These are phyloP conservation scores for Melanchra persicariae DNA, from an alignment of 2,888 invertebrate species.

Conservation along the genomic window DNA sequence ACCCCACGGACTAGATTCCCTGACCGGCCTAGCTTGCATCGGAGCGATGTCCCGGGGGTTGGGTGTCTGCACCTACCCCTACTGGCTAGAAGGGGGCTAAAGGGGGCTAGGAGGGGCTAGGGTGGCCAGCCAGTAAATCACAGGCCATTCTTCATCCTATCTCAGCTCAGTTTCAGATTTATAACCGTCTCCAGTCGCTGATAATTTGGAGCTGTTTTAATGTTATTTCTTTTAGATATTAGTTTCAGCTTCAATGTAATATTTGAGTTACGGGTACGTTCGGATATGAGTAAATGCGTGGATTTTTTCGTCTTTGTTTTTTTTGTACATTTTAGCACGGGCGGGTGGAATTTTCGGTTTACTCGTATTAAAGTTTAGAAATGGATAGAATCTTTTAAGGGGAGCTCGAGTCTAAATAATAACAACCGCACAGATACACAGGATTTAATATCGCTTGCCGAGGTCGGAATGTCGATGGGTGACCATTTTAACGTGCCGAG, in stretches of 20 bases:
- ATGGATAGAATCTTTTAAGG: no score
- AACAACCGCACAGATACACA: no score
- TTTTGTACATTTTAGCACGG: neutral
- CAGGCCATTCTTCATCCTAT: constrained; percentile 66
- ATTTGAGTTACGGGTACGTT: constrained; percentile 4
- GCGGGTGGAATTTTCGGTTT: neutral
- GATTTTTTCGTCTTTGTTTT: neutral
- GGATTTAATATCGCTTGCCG: no score
- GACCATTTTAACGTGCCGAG: no score
- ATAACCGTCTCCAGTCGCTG: constrained; percentile 55
- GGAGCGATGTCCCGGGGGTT: constrained; percentile 34
- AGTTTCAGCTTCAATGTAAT: constrained; percentile 21
- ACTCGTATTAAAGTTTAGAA: neutral
- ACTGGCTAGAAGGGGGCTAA: neutral
- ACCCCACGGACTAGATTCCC: constrained; percentile 60
- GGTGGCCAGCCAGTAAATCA: constrained; percentile 59
- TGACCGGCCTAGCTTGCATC: constrained; percentile 51
- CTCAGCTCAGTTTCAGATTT: constrained; percentile 64
- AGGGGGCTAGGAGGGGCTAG: neutral
- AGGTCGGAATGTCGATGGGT: no score
- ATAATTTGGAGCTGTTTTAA: constrained; percentile 51
- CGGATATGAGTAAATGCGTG: neutral
- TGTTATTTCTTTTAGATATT: constrained; percentile 41
- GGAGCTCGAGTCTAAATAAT: no score
- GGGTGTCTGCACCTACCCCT: constrained; percentile 33